Evolutionary conservation across 2,888 invertebrate species (phyloP), one percentile per base, ranked within the genome.

Genomic region (Lithophane socia): DNA sequence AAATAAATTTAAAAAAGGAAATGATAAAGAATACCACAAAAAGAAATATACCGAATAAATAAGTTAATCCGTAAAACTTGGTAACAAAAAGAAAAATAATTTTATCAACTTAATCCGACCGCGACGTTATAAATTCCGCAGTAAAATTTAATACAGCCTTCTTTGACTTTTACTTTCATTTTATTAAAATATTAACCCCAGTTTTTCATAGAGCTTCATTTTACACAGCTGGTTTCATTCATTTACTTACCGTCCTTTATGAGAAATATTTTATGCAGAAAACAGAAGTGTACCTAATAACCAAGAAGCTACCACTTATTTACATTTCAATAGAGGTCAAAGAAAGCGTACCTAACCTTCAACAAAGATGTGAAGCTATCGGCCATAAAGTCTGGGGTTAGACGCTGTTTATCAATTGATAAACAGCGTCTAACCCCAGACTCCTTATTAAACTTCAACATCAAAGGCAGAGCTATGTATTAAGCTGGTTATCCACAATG

Each of bases 301-400:
- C n/a, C n/a, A n/a, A n/a, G n/a, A 44, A 74, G 21, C 52, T 58
- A 21, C 60, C 56, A 66, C n/a, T n/a, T n/a, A n/a, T 78, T 73
- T 68, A 64, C 64, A 79, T 74, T 68, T 79, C 82, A 91, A 91
- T 90, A 89, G 86, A 92, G 91, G 91, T 87, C 85, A 88, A 81
- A 86, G 90, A 92, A 91, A 89, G 82, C 85, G 86, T 70, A 66
- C 29, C 69, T 82, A 82, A 89, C 87, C 72, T 76, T 69, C 72
- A 77, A 74, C 75, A 84, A 88, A 86, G 75, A 82, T 86, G 85
- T 85, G 13, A 74, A 74, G 77, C 76, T 76, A 74, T 89, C 44
- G 73, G 2, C 77, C 72, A 74, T 83, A 83, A 83, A 84, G 66
- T 77, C n/a, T n/a, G n/a, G n/a, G n/a, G n/a, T n/a, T n/a, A n/a